phyloP scores from a whole-genome alignment of 2,888 invertebrate species.

The Cyclophora albipunctata region DNA sequence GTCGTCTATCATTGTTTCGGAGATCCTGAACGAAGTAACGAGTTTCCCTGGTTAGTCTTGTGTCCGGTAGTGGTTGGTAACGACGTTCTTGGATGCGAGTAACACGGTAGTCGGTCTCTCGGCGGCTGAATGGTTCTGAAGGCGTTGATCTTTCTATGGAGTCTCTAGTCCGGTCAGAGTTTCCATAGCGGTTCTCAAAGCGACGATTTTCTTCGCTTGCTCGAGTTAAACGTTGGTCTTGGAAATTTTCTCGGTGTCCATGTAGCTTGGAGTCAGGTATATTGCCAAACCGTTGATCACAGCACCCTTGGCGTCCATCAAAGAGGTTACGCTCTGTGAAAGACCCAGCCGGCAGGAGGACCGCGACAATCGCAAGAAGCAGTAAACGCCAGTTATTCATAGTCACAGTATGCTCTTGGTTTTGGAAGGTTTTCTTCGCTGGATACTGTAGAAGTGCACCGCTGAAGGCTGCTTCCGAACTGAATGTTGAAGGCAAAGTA shows the following conservation, averaged over 20 bases:
- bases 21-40: constrained; percentile 7
- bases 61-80: constrained; percentile 1
- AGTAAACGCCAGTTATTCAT: constrained; percentile 71
- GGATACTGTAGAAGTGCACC: constrained; percentile 40
- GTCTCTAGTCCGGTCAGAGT: constrained; percentile 7
- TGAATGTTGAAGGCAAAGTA: constrained; percentile 29
- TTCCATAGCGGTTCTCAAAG: constrained; percentile 21
- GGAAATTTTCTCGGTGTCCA: constrained; percentile 8
- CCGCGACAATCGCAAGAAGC: constrained; percentile 57
- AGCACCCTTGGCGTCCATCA: constrained; percentile 60
- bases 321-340: constrained; percentile 47
- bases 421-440: constrained; percentile 30
- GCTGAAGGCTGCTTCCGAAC: constrained; percentile 51
- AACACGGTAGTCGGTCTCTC: constrained; percentile 2
- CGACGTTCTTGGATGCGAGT: constrained; percentile 6
- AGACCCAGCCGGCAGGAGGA: constrained; percentile 51
- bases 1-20: constrained; percentile 9
- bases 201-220: constrained; percentile 25
- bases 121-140: constrained; percentile 1
- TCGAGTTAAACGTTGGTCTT: constrained; percentile 11
- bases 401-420: constrained; percentile 48
- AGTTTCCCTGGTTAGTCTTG: constrained; percentile 2
- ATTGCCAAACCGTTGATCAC: constrained; percentile 31
- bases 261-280: constrained; percentile 29
- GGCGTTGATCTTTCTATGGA: constrained; percentile 5